Base-by-base conservation (phyloP, 2,888 invertebrate species). In the Salpingus planirostris region DNA sequence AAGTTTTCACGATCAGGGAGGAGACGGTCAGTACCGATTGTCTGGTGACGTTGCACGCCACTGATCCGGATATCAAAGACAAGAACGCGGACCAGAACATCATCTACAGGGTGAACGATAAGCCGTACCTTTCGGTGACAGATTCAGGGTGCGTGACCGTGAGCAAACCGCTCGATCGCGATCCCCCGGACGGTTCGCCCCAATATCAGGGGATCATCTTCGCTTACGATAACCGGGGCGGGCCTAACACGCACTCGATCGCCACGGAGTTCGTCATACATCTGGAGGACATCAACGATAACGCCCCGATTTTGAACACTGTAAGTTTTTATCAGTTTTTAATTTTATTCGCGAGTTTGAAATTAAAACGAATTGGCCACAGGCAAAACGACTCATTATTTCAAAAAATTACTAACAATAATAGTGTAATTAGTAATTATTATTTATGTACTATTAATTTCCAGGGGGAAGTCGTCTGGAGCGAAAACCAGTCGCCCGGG, bases 211-310 rank as follows among this genome's bases (percentile, higher is more conserved):
- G 78, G 18, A 65, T 76, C 18, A 76, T 81, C 36, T 69, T 78
- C 54, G 91, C 91, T 0, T 74, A 78, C 24, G 91, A 91, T 59
- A 76, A 80, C 47, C 76, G 83, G 48, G 80, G 80, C 3, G 71
- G 71, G 2, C 71, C 74, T 0, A 74, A 74, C 10, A 78, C 78
- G 12, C 69, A 76, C 36, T 72, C 74, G 0, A 74, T 75, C 2
- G 76, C 77, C 0, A 77, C 79, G 49, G 81, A 89, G 13, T 65
- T 71, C 15, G 81, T 71, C 24, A 69, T 82, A 39, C 70, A 72
- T 40, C 59, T 81, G 13, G 71, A 73, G 3, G 96, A 96, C 55
- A 85, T 92, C 52, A 97, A 97, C 60, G 96, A 97, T 60, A 95
- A 96, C 60, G 85, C 88, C 0, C 96, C 96, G 0, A 83, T 80